Evolutionary conservation across 2,113 vertebrate genomes (phyloP).

Genomic region (Apaloderma vittatum): DNA sequence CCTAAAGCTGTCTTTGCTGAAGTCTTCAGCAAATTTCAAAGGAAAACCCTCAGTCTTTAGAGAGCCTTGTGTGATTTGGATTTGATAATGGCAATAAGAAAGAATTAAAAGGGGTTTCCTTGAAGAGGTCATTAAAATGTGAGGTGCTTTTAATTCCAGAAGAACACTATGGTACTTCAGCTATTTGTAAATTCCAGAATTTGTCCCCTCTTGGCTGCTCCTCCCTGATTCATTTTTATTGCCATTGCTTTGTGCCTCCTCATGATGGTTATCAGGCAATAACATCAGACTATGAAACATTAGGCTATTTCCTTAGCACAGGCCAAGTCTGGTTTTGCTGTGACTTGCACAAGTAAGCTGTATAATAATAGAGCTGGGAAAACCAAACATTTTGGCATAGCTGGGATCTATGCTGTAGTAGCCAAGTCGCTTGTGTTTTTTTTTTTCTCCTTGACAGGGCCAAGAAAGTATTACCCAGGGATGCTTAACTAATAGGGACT

Average conservation of each 20-base stretch:
- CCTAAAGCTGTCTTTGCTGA: not conserved
- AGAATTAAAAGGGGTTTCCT: not conserved
- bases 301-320: not conserved
- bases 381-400: slow-evolving; percentile 13
- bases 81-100: not conserved
- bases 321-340: not conserved
- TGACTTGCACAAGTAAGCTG: slow-evolving; percentile 46
- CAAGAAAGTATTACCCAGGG: slow-evolving; percentile 14
- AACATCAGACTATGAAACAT: not conserved
- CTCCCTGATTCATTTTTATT: not conserved
- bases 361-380: slow-evolving; percentile 33
- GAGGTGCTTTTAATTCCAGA: not conserved
- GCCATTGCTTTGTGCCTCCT: not conserved
- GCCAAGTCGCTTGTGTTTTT: slow-evolving; percentile 13
- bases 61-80: not conserved
- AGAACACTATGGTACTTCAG: not conserved
- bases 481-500: slow-evolving; percentile 15
- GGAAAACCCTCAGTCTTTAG: not conserved
- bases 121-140: not conserved
- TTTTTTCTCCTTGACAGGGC: not conserved
- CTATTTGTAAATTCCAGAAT: not conserved
- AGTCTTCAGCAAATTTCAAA: not conserved
- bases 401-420: not conserved
- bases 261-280: not conserved
- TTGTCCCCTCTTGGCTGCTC: not conserved